Evolutionary conservation across 1,140 invertebrate species (phyloP), one percentile per base, ranked within the genome.

Genomic region (Aphelenchoides besseyi): DNA sequence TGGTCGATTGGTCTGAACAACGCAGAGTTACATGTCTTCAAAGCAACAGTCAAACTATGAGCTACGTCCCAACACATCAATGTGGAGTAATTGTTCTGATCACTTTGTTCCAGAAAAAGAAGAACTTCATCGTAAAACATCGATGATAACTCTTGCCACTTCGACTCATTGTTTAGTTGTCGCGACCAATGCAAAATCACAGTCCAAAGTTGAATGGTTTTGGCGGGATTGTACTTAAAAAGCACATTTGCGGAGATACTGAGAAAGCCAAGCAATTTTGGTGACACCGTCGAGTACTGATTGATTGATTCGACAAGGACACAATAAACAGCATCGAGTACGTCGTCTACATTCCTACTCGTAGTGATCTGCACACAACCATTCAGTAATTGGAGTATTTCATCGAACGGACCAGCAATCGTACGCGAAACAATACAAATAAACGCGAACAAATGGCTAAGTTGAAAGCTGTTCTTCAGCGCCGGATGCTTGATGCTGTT

Each of bases 181-280:
- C 63, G 63, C 12, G 26, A 16, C 63, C 63, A 66, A 35, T 66
- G 63, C n/a, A 66, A 12, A 1, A 66, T 30, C 12, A 35, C 18
- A 23, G 63, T 66, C 63, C 63, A 66, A 37, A 66, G 48, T 66
- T 66, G 26, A 37, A 66, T 66, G 1, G 32, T 35, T 53, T 66
- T 66, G 16, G 63, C 63, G 26, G 63, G 63, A 28, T 12, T 23
- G 12, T 26, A n/a, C 1, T 23, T 12, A 30, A 66, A 66, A 12
- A 66, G 30, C 1, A 26, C 16, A 1, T 16, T 29, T 26, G 30
- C 36, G 16, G 16, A 26, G 16, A 33, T 18, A 29, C 12, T 32
- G 16, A 66, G 3, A 16, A 35, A 12, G 26, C 23, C 35, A 32
- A 66, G 30, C 32, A 66, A 33, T 2, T 33, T 63, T 53, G 12